A percentile compares a stretch with the other conserved stretches of the same genome.
Conservation (phyloP, 2,888 invertebrate genomes). For the Aleiodes alternator region DNA sequence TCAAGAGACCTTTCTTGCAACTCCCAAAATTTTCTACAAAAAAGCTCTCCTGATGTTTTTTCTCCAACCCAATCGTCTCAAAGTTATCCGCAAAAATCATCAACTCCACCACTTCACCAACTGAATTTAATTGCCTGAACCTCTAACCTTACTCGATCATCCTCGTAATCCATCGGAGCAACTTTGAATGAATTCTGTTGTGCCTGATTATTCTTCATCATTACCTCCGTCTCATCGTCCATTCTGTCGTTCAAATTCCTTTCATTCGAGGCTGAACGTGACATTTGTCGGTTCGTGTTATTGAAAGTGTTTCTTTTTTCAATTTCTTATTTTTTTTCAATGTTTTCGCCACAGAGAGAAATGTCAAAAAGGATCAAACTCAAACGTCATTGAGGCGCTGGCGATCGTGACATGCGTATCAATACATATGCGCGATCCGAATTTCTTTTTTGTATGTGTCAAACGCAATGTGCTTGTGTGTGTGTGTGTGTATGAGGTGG, state of each 20-base stretch:
- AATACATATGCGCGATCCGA: too few species aligned
- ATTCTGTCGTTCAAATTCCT: slow-evolving; percentile 2
- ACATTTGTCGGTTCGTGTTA: slow-evolving; percentile 2
- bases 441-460: too few species aligned
- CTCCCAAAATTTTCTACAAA: too few species aligned
- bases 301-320: background rate
- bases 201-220: slow-evolving; percentile 29
- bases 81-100: background rate
- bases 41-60: too few species aligned
- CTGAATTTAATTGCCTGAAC: background rate
- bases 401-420: slow-evolving; percentile 21
- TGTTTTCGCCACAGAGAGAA: background rate
- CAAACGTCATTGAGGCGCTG: slow-evolving; percentile 32
- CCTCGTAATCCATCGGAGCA: slow-evolving; percentile 65
- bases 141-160: slow-evolving; percentile 71
- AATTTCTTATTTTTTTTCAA: background rate
- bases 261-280: background rate
- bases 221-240: slow-evolving; percentile 50
- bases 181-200: slow-evolving; percentile 52
- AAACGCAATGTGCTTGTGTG: background rate
- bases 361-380: slow-evolving; percentile 18
- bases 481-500: background rate
- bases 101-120: too few species aligned
- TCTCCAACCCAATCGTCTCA: too few species aligned
- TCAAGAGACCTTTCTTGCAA: background rate